Evolutionary conservation across 37 sponge, comb jelly and placozoan species (phyloP).

Genomic region (Aphrocallistes beatrix): DNA sequence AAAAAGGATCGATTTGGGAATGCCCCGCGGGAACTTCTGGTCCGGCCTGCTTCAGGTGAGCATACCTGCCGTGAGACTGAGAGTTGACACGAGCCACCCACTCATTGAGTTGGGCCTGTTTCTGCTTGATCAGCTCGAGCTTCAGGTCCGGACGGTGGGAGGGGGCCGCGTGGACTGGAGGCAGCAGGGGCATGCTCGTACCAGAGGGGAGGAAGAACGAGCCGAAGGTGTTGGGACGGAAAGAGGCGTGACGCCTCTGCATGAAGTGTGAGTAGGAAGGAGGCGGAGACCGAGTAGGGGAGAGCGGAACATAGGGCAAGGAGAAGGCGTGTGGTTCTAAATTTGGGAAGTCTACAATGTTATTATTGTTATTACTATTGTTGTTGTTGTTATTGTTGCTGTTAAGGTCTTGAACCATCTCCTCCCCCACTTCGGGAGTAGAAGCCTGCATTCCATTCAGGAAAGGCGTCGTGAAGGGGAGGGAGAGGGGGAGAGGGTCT

Average conservation of each 20-base stretch:
- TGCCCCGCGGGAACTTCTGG: no score
- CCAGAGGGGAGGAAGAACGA: neutral
- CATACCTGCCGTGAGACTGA: neutral
- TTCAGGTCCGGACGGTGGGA: neutral
- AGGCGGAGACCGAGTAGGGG: no score
- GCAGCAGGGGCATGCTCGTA: no score
- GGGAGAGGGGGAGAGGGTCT: neutral
- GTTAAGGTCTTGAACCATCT: no score
- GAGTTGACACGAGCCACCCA: neutral
- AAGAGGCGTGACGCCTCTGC: neutral
- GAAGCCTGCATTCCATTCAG: no score
- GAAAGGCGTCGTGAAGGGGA: no score
- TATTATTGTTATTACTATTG: neutral
- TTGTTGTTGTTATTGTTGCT: neutral
- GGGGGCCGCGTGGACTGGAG: no score
- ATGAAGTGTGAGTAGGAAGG: neutral
- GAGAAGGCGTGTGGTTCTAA: neutral
- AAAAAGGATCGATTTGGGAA: no score
- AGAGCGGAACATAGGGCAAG: no score
- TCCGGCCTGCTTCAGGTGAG: neutral
- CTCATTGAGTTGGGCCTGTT: neutral
- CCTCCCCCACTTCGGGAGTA: no score
- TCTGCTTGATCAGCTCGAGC: neutral
- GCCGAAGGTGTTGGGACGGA: neutral
- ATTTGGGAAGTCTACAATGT: neutral